These are phyloP conservation scores for Catagonus wagneri DNA, from an alignment of 2,113 vertebrate species.

Conservation along the genomic window DNA sequence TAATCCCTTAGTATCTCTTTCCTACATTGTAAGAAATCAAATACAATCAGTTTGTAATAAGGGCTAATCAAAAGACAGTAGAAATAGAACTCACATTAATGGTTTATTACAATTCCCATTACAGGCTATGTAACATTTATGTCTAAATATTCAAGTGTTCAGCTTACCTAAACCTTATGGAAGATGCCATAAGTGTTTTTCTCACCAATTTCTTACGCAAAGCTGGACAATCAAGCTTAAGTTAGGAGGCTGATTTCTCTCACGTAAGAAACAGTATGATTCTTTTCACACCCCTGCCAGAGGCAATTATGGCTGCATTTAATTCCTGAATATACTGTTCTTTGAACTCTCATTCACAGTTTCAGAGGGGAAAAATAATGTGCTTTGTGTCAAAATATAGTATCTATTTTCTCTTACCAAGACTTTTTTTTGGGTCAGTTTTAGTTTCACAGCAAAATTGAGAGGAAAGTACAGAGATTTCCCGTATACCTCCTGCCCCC, in stretches of 20 bases:
- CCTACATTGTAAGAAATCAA: not conserved
- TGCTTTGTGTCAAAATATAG: slow-evolving; percentile 17
- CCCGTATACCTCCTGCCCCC: too few species aligned
- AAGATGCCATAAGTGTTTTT: not conserved
- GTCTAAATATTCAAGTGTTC: slow-evolving; percentile 31
- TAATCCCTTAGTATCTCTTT: slow-evolving; percentile 50
- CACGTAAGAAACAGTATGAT: slow-evolving; percentile 42
- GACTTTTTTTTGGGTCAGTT: not conserved
- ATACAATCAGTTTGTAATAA: slow-evolving; percentile 14
- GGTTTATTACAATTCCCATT: slow-evolving; percentile 19
- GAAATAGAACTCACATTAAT: not conserved
- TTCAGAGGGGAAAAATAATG: slow-evolving; percentile 56
- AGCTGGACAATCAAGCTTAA: slow-evolving; percentile 64
- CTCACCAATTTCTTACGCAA: slow-evolving; percentile 68
- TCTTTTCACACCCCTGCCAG: slow-evolving; percentile 61
- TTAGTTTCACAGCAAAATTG: not conserved
- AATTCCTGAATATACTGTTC: slow-evolving; percentile 69
- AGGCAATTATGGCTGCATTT: slow-evolving; percentile 76
- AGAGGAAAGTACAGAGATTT: not conserved
- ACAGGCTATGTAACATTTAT: not conserved
- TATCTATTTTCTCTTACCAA: slow-evolving; percentile 14
- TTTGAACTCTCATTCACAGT: slow-evolving; percentile 74
- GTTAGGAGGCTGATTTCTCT: slow-evolving; percentile 63
- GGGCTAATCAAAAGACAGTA: slow-evolving; percentile 49
- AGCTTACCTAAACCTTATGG: slow-evolving; percentile 50